Percentiles rank a stretch among this genome's conserved stretches.
Evolutionary conservation across 1,140 invertebrate genomes (phyloP).

Genomic region (Cyphomyrmex costatus): DNA sequence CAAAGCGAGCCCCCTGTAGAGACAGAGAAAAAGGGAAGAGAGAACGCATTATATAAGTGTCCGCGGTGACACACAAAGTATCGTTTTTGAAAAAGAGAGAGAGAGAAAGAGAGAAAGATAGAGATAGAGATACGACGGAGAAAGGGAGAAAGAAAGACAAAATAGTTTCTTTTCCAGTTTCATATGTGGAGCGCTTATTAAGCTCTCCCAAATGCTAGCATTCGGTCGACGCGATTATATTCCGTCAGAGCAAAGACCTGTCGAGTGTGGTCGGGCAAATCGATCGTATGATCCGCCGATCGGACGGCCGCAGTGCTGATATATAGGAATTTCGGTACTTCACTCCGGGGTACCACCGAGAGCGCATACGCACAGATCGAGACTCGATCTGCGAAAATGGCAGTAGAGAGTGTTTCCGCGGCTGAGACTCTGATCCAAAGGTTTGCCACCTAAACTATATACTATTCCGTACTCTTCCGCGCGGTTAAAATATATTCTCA

Average conservation of each 20-base stretch:
- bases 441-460: constrained; percentile 82
- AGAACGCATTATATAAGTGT: neutral
- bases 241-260: constrained; percentile 69
- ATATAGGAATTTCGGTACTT: constrained; percentile 65
- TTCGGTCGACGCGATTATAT: constrained; percentile 73
- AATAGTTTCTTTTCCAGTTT: constrained; percentile 10
- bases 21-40: neutral
- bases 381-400: constrained; percentile 83
- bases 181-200: constrained; percentile 3
- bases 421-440: constrained; percentile 86
- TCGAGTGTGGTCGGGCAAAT: constrained; percentile 78
- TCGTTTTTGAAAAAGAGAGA: neutral
- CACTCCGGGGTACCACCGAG: constrained; percentile 33
- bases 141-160: constrained; percentile 58
- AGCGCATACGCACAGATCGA: constrained; percentile 70
- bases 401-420: constrained; percentile 86
- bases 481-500: constrained; percentile 60
- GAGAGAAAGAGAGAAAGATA: neutral
- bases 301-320: constrained; percentile 80
- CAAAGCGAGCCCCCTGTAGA: neutral
- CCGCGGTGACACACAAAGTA: neutral
- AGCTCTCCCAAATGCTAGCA: constrained; percentile 77
- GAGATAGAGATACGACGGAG: constrained; percentile 62
- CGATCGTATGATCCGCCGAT: constrained; percentile 80
- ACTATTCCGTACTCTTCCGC: constrained; percentile 20